phyloP scores from a whole-genome alignment of 2,888 invertebrate species.

The Eurytoma californica region DNA sequence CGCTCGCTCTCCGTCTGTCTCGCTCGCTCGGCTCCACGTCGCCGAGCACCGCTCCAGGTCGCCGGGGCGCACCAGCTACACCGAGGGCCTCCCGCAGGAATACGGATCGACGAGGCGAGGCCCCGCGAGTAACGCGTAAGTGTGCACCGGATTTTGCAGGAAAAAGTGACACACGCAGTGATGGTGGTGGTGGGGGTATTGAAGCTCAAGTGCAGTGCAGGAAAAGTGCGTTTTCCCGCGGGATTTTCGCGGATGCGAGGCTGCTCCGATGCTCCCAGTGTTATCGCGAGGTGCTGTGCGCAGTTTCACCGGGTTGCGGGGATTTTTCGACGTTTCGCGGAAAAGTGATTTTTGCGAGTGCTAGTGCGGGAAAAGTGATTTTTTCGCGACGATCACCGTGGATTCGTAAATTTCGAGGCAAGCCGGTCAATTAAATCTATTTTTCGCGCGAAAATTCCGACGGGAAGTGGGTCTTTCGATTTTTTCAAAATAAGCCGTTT shows the following conservation, averaged over 20 bases:
- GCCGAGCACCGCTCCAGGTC: neutral
- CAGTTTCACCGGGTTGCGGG: neutral
- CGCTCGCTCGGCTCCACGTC: neutral
- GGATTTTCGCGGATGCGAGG: neutral
- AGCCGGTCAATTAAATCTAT: constrained; percentile 39
- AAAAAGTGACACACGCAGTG: neutral
- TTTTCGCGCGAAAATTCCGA: constrained; percentile 41
- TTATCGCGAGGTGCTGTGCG: neutral
- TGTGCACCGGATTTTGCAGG: neutral
- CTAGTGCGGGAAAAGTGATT: neutral
- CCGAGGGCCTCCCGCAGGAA: too few relatives aligned
- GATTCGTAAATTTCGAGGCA: constrained; percentile 17
- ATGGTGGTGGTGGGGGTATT: neutral
- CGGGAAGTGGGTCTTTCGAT: constrained; percentile 30
- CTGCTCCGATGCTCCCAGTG: neutral
- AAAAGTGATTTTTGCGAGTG: neutral
- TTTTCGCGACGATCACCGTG: neutral
- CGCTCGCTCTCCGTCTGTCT: too few relatives aligned
- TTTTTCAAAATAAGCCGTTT: constrained; percentile 50
- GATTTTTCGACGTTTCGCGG: constrained; percentile 2
- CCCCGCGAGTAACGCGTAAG: neutral
- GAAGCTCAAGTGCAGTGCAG: neutral
- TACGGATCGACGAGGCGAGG: neutral
- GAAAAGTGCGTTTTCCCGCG: constrained; percentile 12
- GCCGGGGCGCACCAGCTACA: too few relatives aligned